These are phyloP conservation scores for Pangasius krempfi DNA, from an alignment of 2,797 vertebrate species.

Conservation along the genomic window DNA sequence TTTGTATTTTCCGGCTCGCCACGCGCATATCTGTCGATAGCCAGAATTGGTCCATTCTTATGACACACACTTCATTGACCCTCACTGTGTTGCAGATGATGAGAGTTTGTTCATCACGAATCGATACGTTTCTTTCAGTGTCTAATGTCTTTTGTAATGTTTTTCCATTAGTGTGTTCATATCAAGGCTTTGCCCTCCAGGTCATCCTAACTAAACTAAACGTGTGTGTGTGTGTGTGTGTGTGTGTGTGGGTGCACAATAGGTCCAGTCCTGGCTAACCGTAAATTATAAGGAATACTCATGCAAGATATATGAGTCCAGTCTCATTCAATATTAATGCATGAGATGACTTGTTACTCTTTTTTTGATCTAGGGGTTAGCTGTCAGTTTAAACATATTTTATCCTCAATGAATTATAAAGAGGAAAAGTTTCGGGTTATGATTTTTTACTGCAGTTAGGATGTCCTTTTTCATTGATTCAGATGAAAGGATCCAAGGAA, in stretches of 20 bases:
- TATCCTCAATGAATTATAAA: constrained; percentile 7
- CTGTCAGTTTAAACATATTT: constrained; percentile 29
- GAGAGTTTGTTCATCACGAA: not conserved
- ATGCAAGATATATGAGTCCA: constrained; percentile 21
- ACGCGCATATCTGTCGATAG: not conserved
- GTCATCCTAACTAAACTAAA: constrained; percentile 63
- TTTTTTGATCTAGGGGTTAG: constrained; percentile 16
- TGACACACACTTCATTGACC: not conserved
- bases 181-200: constrained; percentile 41
- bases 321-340: constrained; percentile 24
- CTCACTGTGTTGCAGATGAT: not conserved
- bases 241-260: not conserved
- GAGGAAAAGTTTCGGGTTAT: constrained; percentile 9
- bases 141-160: constrained; percentile 42
- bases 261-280: constrained; percentile 13
- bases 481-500: constrained; percentile 7
- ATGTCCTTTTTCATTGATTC: not conserved
- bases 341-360: not conserved
- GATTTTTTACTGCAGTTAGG: not conserved
- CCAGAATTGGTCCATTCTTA: constrained; percentile 4
- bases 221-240: constrained; percentile 9
- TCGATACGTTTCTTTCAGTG: constrained; percentile 8
- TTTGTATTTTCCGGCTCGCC: constrained; percentile 6
- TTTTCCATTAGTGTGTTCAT: constrained; percentile 45
- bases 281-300: constrained; percentile 35